Conservation (phyloP, 2,113 vertebrate species). For the Rhinichthys klamathensis region DNA sequence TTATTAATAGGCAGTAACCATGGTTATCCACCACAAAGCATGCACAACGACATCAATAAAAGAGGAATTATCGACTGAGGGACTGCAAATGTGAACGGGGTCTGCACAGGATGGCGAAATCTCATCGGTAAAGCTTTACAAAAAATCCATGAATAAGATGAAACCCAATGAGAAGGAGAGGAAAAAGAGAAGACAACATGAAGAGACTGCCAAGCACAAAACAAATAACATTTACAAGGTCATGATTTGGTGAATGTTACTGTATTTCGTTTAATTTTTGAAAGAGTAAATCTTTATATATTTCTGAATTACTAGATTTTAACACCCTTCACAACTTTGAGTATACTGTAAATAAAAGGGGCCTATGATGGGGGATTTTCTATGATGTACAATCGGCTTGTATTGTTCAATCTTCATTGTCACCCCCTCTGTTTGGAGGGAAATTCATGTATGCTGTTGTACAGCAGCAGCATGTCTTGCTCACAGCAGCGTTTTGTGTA, state of each 20-base stretch:
- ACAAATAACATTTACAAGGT: neutral
- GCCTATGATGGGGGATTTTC: too few species aligned
- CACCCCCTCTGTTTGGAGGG: too few species aligned
- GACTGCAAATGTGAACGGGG: neutral
- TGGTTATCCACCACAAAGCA: conserved; percentile 44
- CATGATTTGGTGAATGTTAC: neutral
- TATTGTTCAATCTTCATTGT: too few species aligned
- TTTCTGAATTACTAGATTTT: neutral
- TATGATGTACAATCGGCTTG: too few species aligned
- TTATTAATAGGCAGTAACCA: conserved; percentile 53
- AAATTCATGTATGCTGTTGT: too few species aligned
- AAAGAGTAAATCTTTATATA: neutral
- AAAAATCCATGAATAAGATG: neutral
- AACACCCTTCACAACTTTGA: neutral
- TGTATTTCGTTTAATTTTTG: neutral
- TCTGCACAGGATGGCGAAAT: neutral
- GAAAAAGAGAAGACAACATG: neutral
- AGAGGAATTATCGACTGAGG: conserved; percentile 42
- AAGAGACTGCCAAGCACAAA: neutral
- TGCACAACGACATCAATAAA: conserved; percentile 49
- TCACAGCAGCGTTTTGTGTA: too few species aligned
- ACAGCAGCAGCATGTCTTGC: too few species aligned
- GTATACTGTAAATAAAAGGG: neutral
- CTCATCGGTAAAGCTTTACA: neutral
- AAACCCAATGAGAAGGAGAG: neutral